phyloP scores from a whole-genome alignment of 1,140 invertebrate species.

The Augochlora pura region DNA sequence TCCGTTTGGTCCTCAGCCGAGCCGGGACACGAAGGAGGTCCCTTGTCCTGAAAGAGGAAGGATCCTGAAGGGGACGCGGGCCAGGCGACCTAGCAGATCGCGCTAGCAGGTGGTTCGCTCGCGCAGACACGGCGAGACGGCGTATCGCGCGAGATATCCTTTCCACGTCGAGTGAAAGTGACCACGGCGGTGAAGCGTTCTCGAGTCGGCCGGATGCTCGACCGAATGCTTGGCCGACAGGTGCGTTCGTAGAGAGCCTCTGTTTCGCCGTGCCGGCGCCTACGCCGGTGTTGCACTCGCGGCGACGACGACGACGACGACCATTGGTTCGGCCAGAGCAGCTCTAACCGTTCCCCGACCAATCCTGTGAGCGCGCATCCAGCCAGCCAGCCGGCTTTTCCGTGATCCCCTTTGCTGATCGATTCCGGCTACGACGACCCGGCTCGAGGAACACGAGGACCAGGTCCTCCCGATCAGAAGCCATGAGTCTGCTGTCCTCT shows the following conservation, averaged over 20 bases:
- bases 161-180: constrained; percentile 55
- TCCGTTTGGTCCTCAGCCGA: too few species aligned
- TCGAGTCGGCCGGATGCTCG: constrained; percentile 40
- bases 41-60: neutral
- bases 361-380: neutral
- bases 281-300: too few species aligned
- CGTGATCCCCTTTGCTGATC: constrained; percentile 24
- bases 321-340: constrained; percentile 36
- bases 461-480: neutral
- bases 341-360: too few species aligned
- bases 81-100: neutral
- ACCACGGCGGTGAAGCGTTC: constrained; percentile 21
- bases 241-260: constrained; percentile 34
- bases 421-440: neutral
- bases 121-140: neutral
- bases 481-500: constrained; percentile 69
- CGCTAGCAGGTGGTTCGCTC: constrained; percentile 13
- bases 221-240: constrained; percentile 34
- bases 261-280: constrained; percentile 1
- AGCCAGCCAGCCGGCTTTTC: constrained; percentile 23
- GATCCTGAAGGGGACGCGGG: neutral
- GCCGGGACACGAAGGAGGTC: too few species aligned
- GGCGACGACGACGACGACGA: neutral
- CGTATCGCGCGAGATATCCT: constrained; percentile 16
- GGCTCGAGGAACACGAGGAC: neutral